Evolutionary conservation across 2,888 invertebrate species (phyloP), one percentile per base, ranked within the genome.

Genomic region (Gastrophysa polygoni): DNA sequence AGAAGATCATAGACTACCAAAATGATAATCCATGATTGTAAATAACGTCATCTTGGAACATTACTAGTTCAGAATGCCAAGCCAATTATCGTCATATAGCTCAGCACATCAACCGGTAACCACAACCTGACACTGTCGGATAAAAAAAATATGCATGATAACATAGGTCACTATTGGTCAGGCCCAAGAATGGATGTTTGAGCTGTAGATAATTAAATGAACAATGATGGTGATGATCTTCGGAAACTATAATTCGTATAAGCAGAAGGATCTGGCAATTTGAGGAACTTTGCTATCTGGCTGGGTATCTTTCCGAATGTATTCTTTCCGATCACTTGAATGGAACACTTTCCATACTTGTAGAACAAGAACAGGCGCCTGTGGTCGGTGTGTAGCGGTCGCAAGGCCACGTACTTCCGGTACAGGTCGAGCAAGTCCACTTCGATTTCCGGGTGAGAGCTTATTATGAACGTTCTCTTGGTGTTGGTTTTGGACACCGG

Each of bases 171-270:
- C n/a, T n/a, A n/a, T n/a, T n/a, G n/a, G n/a, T n/a, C n/a, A n/a
- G n/a, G n/a, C n/a, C n/a, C n/a, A n/a, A n/a, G n/a, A n/a, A n/a
- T n/a, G n/a, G n/a, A n/a, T n/a, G n/a, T n/a, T n/a, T n/a, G n/a
- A n/a, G n/a, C n/a, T n/a, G n/a, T n/a, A n/a, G n/a, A n/a, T n/a
- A n/a, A n/a, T n/a, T n/a, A n/a, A n/a, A n/a, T n/a, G n/a, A 24
- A 7, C 24, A 24, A 24, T 24, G 24, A 24, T 24, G 46, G 61
- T n/a, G 60, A 57, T 20, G 65, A 57, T 14, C 59, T 17, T n/a
- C 56, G 48, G 17, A 65, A 65, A 52, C 61, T 57, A 43, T 66
- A 61, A 1, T 61, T 63, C 0, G 63, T 68, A 28, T 63, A 68
- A 16, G 20, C 7, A 32, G 57, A 48, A 0, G 65, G 52, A 54